phyloP scores from a whole-genome alignment of 2,113 vertebrate species.

The Emydocephalus ijimae region DNA sequence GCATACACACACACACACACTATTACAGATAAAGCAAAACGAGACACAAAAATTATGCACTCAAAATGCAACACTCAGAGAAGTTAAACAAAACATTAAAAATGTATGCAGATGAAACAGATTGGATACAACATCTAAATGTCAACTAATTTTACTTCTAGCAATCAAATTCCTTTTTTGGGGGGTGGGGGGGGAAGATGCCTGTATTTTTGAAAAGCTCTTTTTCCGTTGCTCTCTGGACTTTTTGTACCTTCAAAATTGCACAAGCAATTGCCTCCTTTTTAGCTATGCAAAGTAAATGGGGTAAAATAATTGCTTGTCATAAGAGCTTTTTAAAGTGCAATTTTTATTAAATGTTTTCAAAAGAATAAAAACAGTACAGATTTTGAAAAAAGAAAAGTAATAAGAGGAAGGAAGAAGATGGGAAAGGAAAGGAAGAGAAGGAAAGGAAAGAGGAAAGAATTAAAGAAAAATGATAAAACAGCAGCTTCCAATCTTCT shows the following conservation, averaged over 20 bases:
- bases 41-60: background rate
- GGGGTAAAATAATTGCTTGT: background rate
- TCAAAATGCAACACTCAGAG: background rate
- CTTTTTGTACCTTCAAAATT: background rate
- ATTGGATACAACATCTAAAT: background rate
- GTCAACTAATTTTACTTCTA: background rate
- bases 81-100: background rate
- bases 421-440: background rate
- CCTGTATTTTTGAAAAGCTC: background rate
- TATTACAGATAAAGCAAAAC: background rate
- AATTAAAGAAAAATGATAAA: background rate
- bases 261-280: background rate
- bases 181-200: background rate
- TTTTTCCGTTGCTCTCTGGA: background rate
- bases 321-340: background rate
- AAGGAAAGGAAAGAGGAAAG: background rate
- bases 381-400: background rate
- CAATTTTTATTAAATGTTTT: background rate
- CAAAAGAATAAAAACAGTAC: background rate
- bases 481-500: background rate
- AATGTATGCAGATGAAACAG: background rate
- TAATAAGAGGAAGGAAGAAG: background rate
- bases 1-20: no score
- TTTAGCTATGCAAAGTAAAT: background rate
- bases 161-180: background rate